Base-by-base conservation (phyloP, 1,140 invertebrate species). In the Sycobia sp. region DNA sequence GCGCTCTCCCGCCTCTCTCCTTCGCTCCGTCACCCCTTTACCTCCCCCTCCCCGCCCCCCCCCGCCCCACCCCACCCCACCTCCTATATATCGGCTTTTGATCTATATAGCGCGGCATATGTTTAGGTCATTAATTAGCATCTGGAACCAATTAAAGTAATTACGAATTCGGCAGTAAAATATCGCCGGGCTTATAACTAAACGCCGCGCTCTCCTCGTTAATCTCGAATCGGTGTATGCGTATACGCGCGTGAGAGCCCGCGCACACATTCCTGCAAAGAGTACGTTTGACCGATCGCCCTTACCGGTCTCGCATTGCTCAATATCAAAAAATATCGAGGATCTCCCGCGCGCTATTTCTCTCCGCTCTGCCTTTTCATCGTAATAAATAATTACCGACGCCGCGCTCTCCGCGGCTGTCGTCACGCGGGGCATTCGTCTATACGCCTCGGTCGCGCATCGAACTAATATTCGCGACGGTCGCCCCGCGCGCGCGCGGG, bases 51-150 rank as follows among this genome's bases (percentile, higher is more conserved):
- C n/a, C n/a, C n/a, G n/a, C n/a, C n/a, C n/a, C n/a, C n/a, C n/a
- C n/a, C n/a, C n/a, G n/a, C n/a, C n/a, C n/a, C n/a, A n/a, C n/a
- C n/a, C n/a, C n/a, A n/a, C n/a, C n/a, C n/a, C n/a, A n/a, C n/a
- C n/a, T n/a, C n/a, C n/a, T n/a, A n/a, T n/a, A n/a, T 74, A 74
- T 76, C 72, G 69, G 60, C 61, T 63, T 36, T 67, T 66, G 67
- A 78, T 78, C 75, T 73, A 71, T 71, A 62, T 56, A 71, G 50
- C 66, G 71, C 69, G 73, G 72, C 78, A 76, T 74, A 77, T 78
- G 78, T 76, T 76, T 71, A 72, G 73, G 67, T 71, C 73, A 78
- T 81, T 75, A 80, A 81, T 81, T 76, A 74, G 70, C 79, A 80
- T 80, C 76, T 79, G 79, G 70, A 73, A 67, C 70, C 72, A 76